phyloP scores from a whole-genome alignment of 2,113 vertebrate genomes.

The Calonectris borealis region DNA sequence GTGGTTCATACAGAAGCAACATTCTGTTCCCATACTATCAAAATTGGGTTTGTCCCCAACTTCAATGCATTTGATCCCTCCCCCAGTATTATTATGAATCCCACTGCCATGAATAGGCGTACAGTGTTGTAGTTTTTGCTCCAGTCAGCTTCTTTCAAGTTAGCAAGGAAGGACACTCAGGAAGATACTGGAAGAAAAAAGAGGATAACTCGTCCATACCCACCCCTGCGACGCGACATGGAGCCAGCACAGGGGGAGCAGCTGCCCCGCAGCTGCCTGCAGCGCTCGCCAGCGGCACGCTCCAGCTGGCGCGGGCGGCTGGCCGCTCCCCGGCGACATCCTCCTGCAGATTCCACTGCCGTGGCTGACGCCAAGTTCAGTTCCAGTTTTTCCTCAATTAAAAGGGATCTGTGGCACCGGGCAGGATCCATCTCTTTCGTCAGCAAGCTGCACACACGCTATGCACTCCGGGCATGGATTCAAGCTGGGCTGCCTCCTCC shows the following conservation, averaged over 20 bases:
- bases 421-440: background rate
- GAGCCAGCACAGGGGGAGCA: background rate
- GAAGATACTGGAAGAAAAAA: background rate
- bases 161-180: background rate
- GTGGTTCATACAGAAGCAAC: background rate
- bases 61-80: background rate
- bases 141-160: background rate
- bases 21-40: background rate
- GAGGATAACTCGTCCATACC: background rate
- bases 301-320: background rate
- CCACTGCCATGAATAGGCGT: background rate
- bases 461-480: background rate
- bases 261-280: background rate
- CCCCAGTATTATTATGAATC: background rate
- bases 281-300: background rate
- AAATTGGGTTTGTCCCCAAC: background rate
- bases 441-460: background rate
- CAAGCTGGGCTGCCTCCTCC: background rate
- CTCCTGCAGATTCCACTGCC: background rate
- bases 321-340: background rate
- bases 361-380: background rate
- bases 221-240: rapidly evolving
- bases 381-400: slow-evolving; percentile 17
- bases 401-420: background rate
- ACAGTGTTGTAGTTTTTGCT: background rate